phyloP scores from a whole-genome alignment of 1,140 invertebrate genomes.

The Drosophila malerkotliana region DNA sequence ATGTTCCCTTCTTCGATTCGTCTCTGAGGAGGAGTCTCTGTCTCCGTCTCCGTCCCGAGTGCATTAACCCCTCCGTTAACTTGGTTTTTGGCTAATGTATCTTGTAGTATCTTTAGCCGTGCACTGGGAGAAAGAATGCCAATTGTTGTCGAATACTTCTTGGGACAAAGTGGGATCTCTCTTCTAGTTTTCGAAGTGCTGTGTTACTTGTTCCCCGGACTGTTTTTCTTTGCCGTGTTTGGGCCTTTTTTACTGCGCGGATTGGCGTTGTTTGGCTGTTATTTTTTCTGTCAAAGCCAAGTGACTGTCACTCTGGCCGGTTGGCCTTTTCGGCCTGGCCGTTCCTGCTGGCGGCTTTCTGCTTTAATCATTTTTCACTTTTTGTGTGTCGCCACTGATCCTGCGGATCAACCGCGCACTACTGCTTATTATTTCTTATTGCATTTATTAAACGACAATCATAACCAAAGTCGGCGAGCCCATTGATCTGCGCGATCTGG shows the following conservation, averaged over 20 bases:
- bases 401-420: slow-evolving; percentile 51
- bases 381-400: slow-evolving; percentile 57
- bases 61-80: slow-evolving; percentile 70
- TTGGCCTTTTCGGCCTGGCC: slow-evolving; percentile 15
- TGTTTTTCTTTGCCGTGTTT: slow-evolving; percentile 35
- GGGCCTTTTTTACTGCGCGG: slow-evolving; percentile 18
- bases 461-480: slow-evolving; percentile 78
- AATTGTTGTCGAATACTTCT: not conserved
- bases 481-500: slow-evolving; percentile 57
- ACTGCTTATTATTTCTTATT: slow-evolving; percentile 83
- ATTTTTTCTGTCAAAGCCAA: slow-evolving; percentile 50
- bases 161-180: too few relatives aligned
- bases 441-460: slow-evolving; percentile 83
- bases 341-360: slow-evolving; percentile 63
- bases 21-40: slow-evolving; percentile 31
- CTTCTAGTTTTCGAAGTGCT: slow-evolving; percentile 13
- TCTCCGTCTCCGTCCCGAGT: slow-evolving; percentile 5
- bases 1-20: slow-evolving; percentile 35
- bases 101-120: slow-evolving; percentile 6
- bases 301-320: slow-evolving; percentile 4
- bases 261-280: slow-evolving; percentile 13
- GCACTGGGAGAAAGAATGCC: not conserved
- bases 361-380: slow-evolving; percentile 79
- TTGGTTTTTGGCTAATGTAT: slow-evolving; percentile 57
- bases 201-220: slow-evolving; percentile 12